These are phyloP conservation scores for Aspidapion aeneum DNA, from an alignment of 2,888 invertebrate genomes.

Conservation along the genomic window DNA sequence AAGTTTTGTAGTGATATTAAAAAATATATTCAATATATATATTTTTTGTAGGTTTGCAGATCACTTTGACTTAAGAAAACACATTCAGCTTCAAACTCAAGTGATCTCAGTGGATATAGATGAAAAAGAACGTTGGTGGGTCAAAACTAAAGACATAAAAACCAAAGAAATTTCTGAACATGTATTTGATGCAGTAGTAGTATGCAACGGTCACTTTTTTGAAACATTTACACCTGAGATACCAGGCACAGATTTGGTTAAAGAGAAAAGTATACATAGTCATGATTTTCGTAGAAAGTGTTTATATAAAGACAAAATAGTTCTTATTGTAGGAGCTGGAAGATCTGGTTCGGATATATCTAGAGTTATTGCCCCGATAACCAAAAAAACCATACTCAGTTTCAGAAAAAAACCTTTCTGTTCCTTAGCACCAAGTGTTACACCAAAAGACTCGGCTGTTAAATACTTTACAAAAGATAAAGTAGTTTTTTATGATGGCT, in stretches of 20 bases:
- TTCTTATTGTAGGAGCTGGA: constrained; percentile 82
- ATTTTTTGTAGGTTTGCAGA: too few relatives aligned
- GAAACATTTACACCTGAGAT: constrained; percentile 67
- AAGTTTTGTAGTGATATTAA: too few relatives aligned
- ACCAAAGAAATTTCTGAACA: constrained; percentile 50
- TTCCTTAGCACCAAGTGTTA: constrained; percentile 49
- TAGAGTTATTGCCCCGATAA: constrained; percentile 58
- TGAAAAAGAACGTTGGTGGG: constrained; percentile 53
- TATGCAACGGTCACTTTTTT: constrained; percentile 83
- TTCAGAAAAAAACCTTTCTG: constrained; percentile 2
- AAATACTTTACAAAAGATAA: constrained; percentile 21
- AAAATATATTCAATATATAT: too few relatives aligned
- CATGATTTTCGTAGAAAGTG: constrained; percentile 77
- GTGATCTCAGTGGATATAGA: background rate
- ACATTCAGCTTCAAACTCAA: constrained; percentile 48
- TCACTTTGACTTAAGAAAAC: constrained; percentile 56
- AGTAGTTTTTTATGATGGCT: background rate
- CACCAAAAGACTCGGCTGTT: constrained; percentile 53
- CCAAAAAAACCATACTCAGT: constrained; percentile 45
- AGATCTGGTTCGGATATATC: constrained; percentile 79
- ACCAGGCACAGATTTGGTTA: constrained; percentile 60
- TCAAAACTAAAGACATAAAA: constrained; percentile 54
- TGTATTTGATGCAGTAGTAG: constrained; percentile 69
- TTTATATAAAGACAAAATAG: constrained; percentile 59
- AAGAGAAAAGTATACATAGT: constrained; percentile 63